Base-by-base conservation (phyloP, 2,797 vertebrate species). In the Alcedo atthis region DNA sequence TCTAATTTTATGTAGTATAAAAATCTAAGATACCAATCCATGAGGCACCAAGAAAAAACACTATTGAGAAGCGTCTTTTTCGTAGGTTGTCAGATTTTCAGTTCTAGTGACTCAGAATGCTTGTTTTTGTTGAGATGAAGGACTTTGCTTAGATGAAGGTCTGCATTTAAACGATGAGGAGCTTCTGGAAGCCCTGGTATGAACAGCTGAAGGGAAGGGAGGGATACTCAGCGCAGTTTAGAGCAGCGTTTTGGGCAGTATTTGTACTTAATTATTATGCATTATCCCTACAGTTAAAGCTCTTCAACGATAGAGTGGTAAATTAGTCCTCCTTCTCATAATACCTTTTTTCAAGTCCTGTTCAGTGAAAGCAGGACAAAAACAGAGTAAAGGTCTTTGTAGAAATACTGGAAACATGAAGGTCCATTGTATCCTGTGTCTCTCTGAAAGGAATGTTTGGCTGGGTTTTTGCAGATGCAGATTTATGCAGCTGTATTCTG, bases 181-280 rank as follows among this genome's bases (percentile, higher is more conserved):
- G 35, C 12, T 26, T 64, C 18, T 40, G 45, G 40, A 35, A 51
- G 30, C 10, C 9, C 12, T 16, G 14, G 5, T 10, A 57, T 8
- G 30, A 68, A 35, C 25, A 48, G 17, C 7, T 70, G 33, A 14
- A 6, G 16, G 45, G 15, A 26, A 37, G 3, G 8, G 24, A 30
- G 25, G 7, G 33, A 6, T 10, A 4, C 0, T 3, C 5, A 6
- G 9, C 24, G 12, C 0, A 0, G 3, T 8, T 21, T 4, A 15
- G 17, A 12, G 13, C 8, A 13, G 3, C 4, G 1, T 11, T 74
- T 48, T 40, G 5, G 8, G 17, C 15, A 2, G 12, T 37, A 0
- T 8, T 64, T 57, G 8, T 9, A 8, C 19, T 70, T 13, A 4
- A 3, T 3, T 74, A 8, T 20, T 40, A 2, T 13, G 5, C 0